A percentile compares a stretch with the other conserved stretches of the same genome.
Evolutionary conservation across 2,888 invertebrate species (phyloP).

Genomic region (Lymantria dispar): DNA sequence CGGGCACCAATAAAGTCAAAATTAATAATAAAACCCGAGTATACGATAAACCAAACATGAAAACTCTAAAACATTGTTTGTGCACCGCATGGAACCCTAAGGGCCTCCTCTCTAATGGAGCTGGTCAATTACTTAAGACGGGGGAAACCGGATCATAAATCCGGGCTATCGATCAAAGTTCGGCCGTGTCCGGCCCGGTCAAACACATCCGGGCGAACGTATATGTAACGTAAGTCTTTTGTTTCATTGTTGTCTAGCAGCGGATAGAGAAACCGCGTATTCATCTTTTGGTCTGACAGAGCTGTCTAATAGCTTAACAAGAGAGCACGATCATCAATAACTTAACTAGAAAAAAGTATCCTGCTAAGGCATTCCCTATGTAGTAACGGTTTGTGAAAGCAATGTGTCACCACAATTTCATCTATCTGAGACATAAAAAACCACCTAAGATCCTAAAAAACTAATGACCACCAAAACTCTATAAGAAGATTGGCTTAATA

Average conservation of each 20-base stretch:
- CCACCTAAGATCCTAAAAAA: no score
- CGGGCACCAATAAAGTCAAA: conserved; percentile 23
- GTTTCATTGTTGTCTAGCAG: neutral
- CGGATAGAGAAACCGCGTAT: neutral
- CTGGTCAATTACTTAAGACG: conserved; percentile 79
- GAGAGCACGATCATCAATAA: no score
- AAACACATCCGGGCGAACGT: conserved; percentile 30
- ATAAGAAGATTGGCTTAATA: no score
- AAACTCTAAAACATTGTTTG: conserved; percentile 40
- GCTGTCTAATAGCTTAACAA: no score
- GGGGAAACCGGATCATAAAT: conserved; percentile 74
- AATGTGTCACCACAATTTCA: no score
- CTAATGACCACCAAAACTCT: no score
- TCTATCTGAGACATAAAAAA: no score
- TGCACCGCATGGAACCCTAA: conserved; percentile 28
- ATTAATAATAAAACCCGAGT: conserved; percentile 32
- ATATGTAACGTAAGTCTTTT: conserved; percentile 7
- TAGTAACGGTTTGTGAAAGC: no score
- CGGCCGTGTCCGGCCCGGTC: conserved; percentile 48
- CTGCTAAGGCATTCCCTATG: no score
- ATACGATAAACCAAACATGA: conserved; percentile 29
- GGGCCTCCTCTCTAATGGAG: conserved; percentile 64
- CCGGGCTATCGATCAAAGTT: conserved; percentile 77
- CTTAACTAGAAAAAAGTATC: no score
- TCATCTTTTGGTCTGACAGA: no score